These are phyloP conservation scores for Dendrocincla tyrannina DNA, from an alignment of 2,797 vertebrate species.

Conservation along the genomic window DNA sequence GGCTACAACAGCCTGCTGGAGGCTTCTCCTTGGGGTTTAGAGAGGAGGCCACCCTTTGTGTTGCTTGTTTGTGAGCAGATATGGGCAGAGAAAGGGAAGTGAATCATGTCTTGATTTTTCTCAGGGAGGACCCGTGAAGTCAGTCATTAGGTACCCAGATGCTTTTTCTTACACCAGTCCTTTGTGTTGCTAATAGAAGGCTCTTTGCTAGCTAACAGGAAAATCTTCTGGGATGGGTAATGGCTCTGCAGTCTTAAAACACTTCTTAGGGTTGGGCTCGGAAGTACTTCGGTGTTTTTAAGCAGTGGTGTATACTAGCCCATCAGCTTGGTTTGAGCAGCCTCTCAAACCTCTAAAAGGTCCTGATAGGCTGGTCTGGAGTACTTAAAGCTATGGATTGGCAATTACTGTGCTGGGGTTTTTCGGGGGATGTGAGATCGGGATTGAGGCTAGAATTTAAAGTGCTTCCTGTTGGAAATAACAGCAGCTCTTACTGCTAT, in stretches of 20 bases:
- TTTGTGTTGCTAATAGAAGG: neutral
- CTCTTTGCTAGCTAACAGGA: neutral
- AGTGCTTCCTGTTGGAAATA: neutral
- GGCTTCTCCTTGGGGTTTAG: neutral
- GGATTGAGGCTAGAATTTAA: neutral
- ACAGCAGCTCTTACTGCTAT: neutral
- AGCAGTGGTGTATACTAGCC: neutral
- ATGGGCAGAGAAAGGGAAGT: neutral
- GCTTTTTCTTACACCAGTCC: neutral
- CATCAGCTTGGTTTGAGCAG: neutral
- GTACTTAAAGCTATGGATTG: neutral
- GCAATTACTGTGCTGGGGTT: neutral
- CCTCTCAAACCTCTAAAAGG: neutral
- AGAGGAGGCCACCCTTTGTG: neutral
- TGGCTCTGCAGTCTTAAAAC: neutral
- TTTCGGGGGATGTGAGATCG: neutral
- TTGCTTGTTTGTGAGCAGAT: neutral
- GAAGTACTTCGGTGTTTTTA: neutral
- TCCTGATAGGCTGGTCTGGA: neutral
- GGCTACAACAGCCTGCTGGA: neutral
- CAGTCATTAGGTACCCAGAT: neutral
- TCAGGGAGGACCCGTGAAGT: neutral
- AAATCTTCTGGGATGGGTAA: neutral
- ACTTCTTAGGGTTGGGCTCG: neutral
- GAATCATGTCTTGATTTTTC: rapidly evolving